A percentile compares a stretch with the other conserved stretches of the same genome.
Evolutionary conservation across 2,113 vertebrate species (phyloP).

Genomic region (Chrysemys picta): DNA sequence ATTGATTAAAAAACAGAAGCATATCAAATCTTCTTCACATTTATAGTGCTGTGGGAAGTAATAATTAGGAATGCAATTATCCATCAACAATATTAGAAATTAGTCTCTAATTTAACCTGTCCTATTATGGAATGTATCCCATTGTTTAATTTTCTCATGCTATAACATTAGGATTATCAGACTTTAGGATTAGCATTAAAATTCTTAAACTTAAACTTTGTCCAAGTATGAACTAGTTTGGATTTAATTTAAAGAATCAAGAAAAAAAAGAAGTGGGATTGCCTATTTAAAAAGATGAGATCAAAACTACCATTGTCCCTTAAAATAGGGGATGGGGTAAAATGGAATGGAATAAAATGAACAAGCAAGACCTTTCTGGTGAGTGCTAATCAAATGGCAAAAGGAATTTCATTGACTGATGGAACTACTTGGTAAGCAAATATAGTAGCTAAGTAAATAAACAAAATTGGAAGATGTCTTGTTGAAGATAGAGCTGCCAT

Average conservation of each 20-base stretch:
- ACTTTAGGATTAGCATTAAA: not conserved
- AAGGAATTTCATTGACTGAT: not conserved
- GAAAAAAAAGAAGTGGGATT: not conserved
- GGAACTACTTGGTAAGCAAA: not conserved
- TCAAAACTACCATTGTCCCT: not conserved
- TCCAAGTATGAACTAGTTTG: not conserved
- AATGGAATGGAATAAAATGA: not conserved
- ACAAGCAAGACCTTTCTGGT: not conserved
- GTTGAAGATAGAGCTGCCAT: not conserved
- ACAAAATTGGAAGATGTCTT: not conserved
- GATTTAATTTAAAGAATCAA: not conserved
- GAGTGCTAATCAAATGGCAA: not conserved
- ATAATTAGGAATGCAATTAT: not conserved
- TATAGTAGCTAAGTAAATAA: not conserved
- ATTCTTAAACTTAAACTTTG: not conserved
- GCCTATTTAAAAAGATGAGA: not conserved
- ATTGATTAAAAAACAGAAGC: not conserved
- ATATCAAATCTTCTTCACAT: not conserved
- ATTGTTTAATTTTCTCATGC: not conserved
- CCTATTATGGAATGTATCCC: not conserved
- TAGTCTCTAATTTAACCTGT: not conserved
- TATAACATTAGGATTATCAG: not conserved
- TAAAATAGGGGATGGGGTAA: not conserved
- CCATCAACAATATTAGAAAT: accelerated
- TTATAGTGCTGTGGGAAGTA: not conserved